Evolutionary conservation across 2,888 invertebrate genomes (phyloP).

Genomic region (Lochmaea crataegi): DNA sequence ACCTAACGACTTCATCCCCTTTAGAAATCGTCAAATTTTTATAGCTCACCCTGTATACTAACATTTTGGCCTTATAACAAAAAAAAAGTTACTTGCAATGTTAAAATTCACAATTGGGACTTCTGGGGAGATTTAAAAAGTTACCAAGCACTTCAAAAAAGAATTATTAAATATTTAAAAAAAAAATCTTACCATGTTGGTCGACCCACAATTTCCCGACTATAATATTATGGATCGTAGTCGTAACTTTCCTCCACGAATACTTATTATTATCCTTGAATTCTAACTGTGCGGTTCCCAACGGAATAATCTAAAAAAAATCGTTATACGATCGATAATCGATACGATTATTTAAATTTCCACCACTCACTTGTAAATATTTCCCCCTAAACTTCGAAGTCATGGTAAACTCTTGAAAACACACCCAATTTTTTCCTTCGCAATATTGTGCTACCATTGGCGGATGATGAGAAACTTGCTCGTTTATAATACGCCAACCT

Average conservation of each 20-base stretch:
- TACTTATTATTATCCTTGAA: slow-evolving; percentile 85
- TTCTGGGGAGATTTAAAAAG: neutral
- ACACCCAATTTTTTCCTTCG: slow-evolving; percentile 91
- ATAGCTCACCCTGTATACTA: too few species aligned
- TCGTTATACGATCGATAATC: neutral
- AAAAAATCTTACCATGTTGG: slow-evolving; percentile 78
- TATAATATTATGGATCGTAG: slow-evolving; percentile 99
- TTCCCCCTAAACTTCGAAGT: slow-evolving; percentile 99
- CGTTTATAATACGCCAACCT: slow-evolving; percentile 95
- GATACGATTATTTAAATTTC: slow-evolving; percentile 24
- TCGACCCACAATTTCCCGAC: slow-evolving; percentile 99
- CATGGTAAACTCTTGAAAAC: slow-evolving; percentile 99
- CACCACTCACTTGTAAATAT: slow-evolving; percentile 80
- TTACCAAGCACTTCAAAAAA: neutral
- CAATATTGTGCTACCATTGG: slow-evolving; percentile 97
- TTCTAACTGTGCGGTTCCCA: slow-evolving; percentile 78
- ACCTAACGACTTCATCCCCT: too few species aligned
- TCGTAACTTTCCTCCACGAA: slow-evolving; percentile 98
- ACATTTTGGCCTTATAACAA: too few species aligned
- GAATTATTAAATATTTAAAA: too few species aligned
- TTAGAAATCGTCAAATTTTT: too few species aligned
- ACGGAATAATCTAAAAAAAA: slow-evolving; percentile 75
- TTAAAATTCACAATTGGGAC: too few species aligned
- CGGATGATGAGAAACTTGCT: slow-evolving; percentile 99
- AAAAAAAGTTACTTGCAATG: too few species aligned